phyloP scores from a whole-genome alignment of 2,888 invertebrate genomes.

The Amphipoea oculea region DNA sequence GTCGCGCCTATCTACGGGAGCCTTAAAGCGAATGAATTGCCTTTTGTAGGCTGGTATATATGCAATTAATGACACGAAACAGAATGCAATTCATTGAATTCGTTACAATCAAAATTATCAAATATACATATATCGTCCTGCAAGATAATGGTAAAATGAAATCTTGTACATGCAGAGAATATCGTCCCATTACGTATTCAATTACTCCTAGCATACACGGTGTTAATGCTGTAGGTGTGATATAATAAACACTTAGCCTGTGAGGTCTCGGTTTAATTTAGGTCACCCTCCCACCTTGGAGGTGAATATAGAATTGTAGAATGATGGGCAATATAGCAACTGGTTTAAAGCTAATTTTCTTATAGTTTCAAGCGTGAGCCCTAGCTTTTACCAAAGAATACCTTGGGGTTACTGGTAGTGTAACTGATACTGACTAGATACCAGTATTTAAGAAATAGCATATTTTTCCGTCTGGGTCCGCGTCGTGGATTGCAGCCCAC shows the following conservation, averaged over 20 bases:
- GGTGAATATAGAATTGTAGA: constrained; percentile 19
- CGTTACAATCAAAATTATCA: neutral
- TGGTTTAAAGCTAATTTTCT: neutral
- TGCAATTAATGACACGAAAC: neutral
- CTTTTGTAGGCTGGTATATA: neutral
- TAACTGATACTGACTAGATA: neutral
- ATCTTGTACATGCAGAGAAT: constrained; percentile 23
- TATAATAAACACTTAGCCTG: constrained; percentile 53
- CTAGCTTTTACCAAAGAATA: neutral
- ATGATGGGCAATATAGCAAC: constrained; percentile 11
- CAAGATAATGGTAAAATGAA: neutral
- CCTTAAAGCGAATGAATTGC: neutral
- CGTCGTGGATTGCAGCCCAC: too few relatives aligned
- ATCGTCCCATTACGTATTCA: constrained; percentile 43
- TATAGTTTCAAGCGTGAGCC: too few relatives aligned
- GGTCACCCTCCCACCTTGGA: constrained; percentile 26
- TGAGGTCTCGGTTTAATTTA: constrained; percentile 42
- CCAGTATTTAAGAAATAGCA: neutral
- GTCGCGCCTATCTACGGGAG: too few relatives aligned
- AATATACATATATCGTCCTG: neutral
- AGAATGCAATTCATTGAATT: neutral
- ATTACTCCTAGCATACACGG: constrained; percentile 31
- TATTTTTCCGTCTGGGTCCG: too few relatives aligned
- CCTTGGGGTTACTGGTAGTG: neutral
- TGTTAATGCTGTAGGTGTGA: constrained; percentile 42